phyloP scores from a whole-genome alignment of 2,797 vertebrate species.

The Enteromius viviparus region DNA sequence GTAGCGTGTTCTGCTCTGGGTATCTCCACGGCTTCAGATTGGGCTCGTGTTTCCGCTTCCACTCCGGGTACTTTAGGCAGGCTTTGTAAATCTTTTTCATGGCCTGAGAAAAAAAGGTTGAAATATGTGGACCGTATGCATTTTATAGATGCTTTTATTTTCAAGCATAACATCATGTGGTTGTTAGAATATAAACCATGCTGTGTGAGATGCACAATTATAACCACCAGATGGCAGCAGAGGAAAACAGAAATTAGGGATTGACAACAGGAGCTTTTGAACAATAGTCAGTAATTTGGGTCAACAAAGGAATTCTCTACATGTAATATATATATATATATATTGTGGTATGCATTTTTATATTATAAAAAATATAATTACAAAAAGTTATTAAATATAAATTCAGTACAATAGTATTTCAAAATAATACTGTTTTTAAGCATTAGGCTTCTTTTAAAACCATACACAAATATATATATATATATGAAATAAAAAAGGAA shows the following conservation, averaged over 20 bases:
- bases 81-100: constrained; percentile 91
- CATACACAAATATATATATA: no score
- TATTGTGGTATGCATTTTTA: no score
- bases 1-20: constrained; percentile 82
- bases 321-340: neutral
- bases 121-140: neutral
- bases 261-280: neutral
- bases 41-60: constrained; percentile 83
- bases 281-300: neutral
- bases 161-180: neutral
- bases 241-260: neutral
- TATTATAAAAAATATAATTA: neutral
- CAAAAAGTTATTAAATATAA: neutral
- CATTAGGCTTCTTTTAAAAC: neutral
- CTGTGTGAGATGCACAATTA: neutral
- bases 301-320: neutral
- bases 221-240: constrained; percentile 56
- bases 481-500: no score
- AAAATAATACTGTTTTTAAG: neutral
- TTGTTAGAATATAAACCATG: neutral
- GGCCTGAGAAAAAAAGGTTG: constrained; percentile 65
- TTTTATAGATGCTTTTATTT: neutral
- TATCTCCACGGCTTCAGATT: constrained; percentile 84
- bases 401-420: neutral
- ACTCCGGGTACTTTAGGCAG: constrained; percentile 85